phyloP scores from a whole-genome alignment of 2,113 vertebrate genomes.

The Osmerus eperlanus region DNA sequence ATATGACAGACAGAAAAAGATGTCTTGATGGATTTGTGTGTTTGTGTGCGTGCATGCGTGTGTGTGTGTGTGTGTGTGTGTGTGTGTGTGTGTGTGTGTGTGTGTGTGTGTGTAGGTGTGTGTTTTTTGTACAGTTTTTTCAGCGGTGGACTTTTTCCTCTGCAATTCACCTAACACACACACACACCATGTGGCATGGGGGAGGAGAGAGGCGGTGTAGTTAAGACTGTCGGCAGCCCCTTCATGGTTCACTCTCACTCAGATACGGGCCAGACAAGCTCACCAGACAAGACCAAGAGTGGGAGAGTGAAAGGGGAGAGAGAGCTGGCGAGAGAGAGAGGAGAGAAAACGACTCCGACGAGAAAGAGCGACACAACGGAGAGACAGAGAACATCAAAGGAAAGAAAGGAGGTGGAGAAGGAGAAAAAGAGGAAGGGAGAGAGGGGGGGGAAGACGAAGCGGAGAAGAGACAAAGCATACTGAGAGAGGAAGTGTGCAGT shows the following conservation, averaged over 20 bases:
- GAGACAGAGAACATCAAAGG: constrained; percentile 15
- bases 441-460: constrained; percentile 24
- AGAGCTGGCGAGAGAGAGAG: constrained; percentile 21
- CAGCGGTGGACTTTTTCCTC: not conserved
- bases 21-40: constrained; percentile 13
- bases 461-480: constrained; percentile 69
- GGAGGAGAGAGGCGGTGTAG: constrained; percentile 60
- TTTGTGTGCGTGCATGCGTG: constrained; percentile 18
- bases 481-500: constrained; percentile 59
- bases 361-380: constrained; percentile 22
- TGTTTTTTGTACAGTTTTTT: not conserved
- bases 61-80: constrained; percentile 17
- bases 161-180: constrained; percentile 8
- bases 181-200: constrained; percentile 46
- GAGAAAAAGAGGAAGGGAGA: constrained; percentile 14
- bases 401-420: constrained; percentile 20
- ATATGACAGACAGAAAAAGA: constrained; percentile 15
- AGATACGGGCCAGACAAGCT: constrained; percentile 45
- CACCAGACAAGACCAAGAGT: constrained; percentile 24
- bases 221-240: constrained; percentile 56
- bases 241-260: constrained; percentile 62
- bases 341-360: constrained; percentile 15
- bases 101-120: constrained; percentile 13
- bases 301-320: constrained; percentile 20
- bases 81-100: constrained; percentile 12